Percentiles rank a stretch among this genome's conserved stretches.
phyloP scores from a whole-genome alignment of 2,113 vertebrate species.

The cat (Felis catus) region F.catus_Fca126_mat1.0 CM031423.1:77812001-77812500 shows the following conservation, averaged over 20 bases:
- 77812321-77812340: neutral
- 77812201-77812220: neutral
- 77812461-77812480: neutral
- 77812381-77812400: neutral
- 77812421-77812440: neutral
- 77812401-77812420: neutral
- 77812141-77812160: too few species aligned
- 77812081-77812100: accelerated
- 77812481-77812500: neutral
- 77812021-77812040: neutral
- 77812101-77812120: neutral
- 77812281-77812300: accelerated
- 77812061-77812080: neutral
- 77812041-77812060: neutral
- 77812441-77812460: neutral
- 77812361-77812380: neutral
- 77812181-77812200: neutral
- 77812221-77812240: neutral
- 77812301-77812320: neutral
- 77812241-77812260: neutral
- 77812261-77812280: neutral
- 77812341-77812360: neutral
- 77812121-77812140: neutral
- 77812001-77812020: neutral
- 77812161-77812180: neutral